Conservation (phyloP, 1,140 invertebrate species). For the Halictus rubicundus region DNA sequence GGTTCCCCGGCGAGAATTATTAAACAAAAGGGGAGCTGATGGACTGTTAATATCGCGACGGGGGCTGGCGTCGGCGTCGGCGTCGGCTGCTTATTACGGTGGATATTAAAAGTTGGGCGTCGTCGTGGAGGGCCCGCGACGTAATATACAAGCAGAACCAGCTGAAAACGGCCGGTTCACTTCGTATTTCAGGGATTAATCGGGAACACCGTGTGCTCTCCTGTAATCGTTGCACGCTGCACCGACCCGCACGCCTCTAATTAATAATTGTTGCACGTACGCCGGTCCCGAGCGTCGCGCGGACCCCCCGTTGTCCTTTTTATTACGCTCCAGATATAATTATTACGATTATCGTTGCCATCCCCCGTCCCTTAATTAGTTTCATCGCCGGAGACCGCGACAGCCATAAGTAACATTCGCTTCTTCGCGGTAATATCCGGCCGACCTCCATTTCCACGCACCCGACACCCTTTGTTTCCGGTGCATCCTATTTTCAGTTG, state of each 20-base stretch:
- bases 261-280: slow-evolving; percentile 29
- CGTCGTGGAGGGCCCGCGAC: not conserved
- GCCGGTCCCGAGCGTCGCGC: not conserved
- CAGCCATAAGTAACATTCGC: not conserved
- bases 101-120: slow-evolving; percentile 23
- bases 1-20: not conserved
- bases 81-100: slow-evolving; percentile 14
- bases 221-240: slow-evolving; percentile 25
- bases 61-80: too few species aligned
- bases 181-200: slow-evolving; percentile 33
- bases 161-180: not conserved
- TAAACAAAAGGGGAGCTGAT: not conserved
- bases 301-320: not conserved
- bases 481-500: too few species aligned
- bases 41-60: not conserved
- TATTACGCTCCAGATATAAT: slow-evolving; percentile 16
- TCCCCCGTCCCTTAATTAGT: slow-evolving; percentile 29
- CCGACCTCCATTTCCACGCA: too few species aligned
- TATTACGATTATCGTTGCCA: slow-evolving; percentile 6
- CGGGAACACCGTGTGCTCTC: not conserved
- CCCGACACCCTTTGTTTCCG: too few species aligned
- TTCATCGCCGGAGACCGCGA: not conserved
- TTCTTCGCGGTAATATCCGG: not conserved
- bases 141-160: not conserved
- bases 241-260: slow-evolving; percentile 9